These are phyloP conservation scores for Cosmia trapezina DNA, from an alignment of 2,888 invertebrate genomes.

Conservation along the genomic window DNA sequence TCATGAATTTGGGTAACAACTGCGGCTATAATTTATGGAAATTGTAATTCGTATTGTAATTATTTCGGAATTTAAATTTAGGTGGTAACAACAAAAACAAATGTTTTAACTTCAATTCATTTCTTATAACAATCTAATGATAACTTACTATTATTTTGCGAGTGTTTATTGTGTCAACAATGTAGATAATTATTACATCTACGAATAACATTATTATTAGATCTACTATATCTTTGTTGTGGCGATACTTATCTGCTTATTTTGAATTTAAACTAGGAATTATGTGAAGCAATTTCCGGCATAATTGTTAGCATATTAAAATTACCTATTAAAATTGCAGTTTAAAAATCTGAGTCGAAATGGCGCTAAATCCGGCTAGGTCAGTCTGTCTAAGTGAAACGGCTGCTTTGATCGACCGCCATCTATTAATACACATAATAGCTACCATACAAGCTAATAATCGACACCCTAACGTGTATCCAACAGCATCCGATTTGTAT, in stretches of 20 bases:
- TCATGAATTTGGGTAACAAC: constrained; percentile 30
- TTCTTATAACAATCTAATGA: neutral
- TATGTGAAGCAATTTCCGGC: constrained; percentile 27
- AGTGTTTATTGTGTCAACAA: constrained; percentile 27
- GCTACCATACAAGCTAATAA: neutral
- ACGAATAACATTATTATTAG: neutral
- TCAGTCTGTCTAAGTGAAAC: constrained; percentile 51
- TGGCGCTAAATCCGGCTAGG: constrained; percentile 58
- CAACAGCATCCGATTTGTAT: constrained; percentile 42
- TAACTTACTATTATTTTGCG: constrained; percentile 9
- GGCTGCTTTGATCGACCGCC: constrained; percentile 51
- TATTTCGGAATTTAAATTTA: constrained; percentile 10
- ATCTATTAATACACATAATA: constrained; percentile 55
- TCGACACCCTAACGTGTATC: constrained; percentile 14
- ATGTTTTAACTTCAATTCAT: neutral
- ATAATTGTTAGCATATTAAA: constrained; percentile 21
- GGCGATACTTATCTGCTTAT: neutral
- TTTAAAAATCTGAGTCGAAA: constrained; percentile 39
- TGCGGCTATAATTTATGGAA: constrained; percentile 17
- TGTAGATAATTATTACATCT: constrained; percentile 8
- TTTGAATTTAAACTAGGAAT: constrained; percentile 3
- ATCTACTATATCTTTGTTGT: constrained; percentile 14
- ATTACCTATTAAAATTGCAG: constrained; percentile 17
- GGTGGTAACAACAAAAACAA: neutral
- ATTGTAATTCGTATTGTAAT: constrained; percentile 9